These are phyloP conservation scores for Trachops cirrhosus DNA, from an alignment of 2,797 vertebrate species.

Conservation along the genomic window DNA sequence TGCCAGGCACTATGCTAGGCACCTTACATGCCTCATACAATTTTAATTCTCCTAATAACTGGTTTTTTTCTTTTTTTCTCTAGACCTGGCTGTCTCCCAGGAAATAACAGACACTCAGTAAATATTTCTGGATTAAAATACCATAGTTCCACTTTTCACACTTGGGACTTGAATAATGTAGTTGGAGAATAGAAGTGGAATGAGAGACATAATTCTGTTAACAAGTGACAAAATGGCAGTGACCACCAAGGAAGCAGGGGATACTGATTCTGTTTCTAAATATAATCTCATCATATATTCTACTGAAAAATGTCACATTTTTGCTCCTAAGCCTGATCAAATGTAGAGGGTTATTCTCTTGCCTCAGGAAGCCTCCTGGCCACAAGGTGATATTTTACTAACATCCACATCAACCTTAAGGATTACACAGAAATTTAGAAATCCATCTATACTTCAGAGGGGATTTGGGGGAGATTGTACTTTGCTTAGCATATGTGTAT, in stretches of 20 bases:
- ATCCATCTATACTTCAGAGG: not conserved
- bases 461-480: not conserved
- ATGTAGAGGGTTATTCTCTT: not conserved
- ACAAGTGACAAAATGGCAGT: conserved; percentile 3
- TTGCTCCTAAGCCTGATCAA: not conserved
- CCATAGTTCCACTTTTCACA: not conserved
- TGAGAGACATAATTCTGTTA: not conserved
- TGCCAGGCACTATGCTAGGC: not conserved
- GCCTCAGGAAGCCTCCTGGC: not conserved
- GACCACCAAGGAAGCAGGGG: not conserved
- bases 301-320: not conserved
- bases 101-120: conserved; percentile 12
- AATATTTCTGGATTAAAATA: conserved; percentile 6
- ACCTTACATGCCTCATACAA: not conserved
- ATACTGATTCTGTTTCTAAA: not conserved
- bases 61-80: not conserved
- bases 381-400: not conserved
- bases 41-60: conserved; percentile 5
- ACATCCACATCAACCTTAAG: not conserved
- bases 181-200: not conserved
- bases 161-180: not conserved
- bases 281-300: not conserved
- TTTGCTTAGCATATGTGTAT: not conserved
- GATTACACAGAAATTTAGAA: conserved; percentile 8
- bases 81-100: not conserved